These are phyloP conservation scores for Stenodera caucasica DNA, from an alignment of 2,888 invertebrate species.

Conservation along the genomic window DNA sequence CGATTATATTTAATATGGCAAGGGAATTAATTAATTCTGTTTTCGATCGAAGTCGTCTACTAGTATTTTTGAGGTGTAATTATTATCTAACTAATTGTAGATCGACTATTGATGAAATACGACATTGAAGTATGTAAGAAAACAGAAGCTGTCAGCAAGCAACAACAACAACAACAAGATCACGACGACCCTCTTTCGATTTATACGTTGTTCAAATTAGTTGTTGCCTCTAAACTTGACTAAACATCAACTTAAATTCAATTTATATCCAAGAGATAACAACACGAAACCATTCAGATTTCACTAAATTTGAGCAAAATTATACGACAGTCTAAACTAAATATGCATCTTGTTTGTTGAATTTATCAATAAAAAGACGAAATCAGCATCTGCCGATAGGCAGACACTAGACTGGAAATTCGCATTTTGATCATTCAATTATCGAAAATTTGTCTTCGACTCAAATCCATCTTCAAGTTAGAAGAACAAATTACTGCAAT, in stretches of 20 bases:
- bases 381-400: too few relatives aligned
- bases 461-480: too few relatives aligned
- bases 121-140: too few relatives aligned
- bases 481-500: too few relatives aligned
- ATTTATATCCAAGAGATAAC: constrained; percentile 4
- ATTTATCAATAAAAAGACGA: too few relatives aligned
- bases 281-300: background rate
- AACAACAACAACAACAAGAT: background rate
- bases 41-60: background rate
- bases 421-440: too few relatives aligned
- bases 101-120: too few relatives aligned
- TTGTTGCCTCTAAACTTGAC: background rate
- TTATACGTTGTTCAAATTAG: constrained; percentile 4
- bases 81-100: too few relatives aligned
- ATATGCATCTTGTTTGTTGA: background rate
- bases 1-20: background rate
- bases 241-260: constrained; percentile 6
- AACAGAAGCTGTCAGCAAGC: too few relatives aligned
- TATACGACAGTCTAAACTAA: background rate
- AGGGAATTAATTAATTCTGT: background rate
- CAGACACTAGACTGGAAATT: too few relatives aligned
- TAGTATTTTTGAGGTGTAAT: background rate
- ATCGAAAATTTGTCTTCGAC: too few relatives aligned
- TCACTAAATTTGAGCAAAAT: background rate
- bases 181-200: background rate